Evolutionary conservation across 2,113 vertebrate genomes (phyloP), one percentile per base, ranked within the genome.

Genomic region (Petrocephalus zakoni): DNA sequence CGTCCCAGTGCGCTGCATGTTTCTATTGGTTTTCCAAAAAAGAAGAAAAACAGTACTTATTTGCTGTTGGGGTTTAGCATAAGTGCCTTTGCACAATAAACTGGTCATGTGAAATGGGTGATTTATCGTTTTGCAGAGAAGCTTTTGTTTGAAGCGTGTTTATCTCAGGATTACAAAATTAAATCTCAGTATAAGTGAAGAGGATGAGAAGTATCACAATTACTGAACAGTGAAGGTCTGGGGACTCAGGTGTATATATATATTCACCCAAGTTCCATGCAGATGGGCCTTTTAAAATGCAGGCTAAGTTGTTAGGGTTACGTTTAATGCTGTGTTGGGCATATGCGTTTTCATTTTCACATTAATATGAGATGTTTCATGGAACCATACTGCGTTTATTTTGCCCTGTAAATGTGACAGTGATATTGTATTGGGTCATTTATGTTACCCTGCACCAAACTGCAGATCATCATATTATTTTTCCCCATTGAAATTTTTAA

Each of bases 1-100:
- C 7, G 0, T 87, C 56, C 22, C 2, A 47, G 13, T 13, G 21
- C 11, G 4, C 22, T 52, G 58, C 10, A 51, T 68, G 87, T 19
- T 88, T 51, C 11, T 86, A 37, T 46, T 72, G 37, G 46, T 52
- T 82, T 88, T 88, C 72, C 34, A 78, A 78, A 78, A 78, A 78
- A 15, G 34, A 78, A 34, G 72, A 85, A 47, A 52, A 10, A 85
- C 21, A 51, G 22, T 19, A 37, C 72, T 29, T 17, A 34, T 81
- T 88, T 55, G 46, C 34, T 21, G 37, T 46, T 64, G 78, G 13
- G 47, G 78, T 47, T 37, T 47, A 46, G 25, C 29, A 47, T 47
- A 56, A 88, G 87, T 34, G 29, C 34, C 17, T 37, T 81, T 53
- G 64, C 68, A 55, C 64, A 55, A 47, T 84, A 47, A 84, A 88